Evolutionary conservation across 1,140 invertebrate genomes (phyloP), one percentile per base, ranked within the genome.

Genomic region (Halictus rubicundus): DNA sequence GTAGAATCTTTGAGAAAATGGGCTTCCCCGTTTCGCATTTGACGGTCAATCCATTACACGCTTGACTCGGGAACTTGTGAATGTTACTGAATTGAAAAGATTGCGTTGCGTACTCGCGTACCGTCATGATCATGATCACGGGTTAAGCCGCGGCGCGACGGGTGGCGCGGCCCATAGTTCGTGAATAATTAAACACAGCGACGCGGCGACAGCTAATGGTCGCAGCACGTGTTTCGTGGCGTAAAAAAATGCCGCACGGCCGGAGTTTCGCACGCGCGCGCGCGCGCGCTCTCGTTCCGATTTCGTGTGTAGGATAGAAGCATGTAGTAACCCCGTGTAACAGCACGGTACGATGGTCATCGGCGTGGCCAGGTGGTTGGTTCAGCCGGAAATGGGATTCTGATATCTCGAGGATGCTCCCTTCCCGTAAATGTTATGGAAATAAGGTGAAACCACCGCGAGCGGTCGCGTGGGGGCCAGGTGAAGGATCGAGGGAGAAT

Each of bases 371-470:
- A 89, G 88, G 88, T 89, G 88, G 85, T 80, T 61, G 73, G 54
- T 37, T 23, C 72, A n/a, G 80, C 89, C 90, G 90, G 90, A 91
- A 91, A 88, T 87, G 76, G 82, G 84, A 90, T 90, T 89, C 86
- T 85, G 84, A 86, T 89, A 83, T 89, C 86, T 79, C 83, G 74
- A 75, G 68, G 68, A 49, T 37, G 61, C 73, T 82, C 65, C 80
- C 69, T 68, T 57, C 12, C 42, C 6, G 63, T 68, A 79, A 82
- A 82, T 73, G 78, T 49, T 88, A 90, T 91, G 89, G 87, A 90
- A 91, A 91, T 90, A 87, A 90, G 89, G 82, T 90, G 78, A 87
- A 89, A 87, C 81, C 81, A 84, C 78, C 78, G 75, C 69, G 79
- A 54, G 72, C 49, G 61, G 59, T 81, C 78, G 68, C 76, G 69